These are phyloP conservation scores for Xestoiulus laeticollis DNA, from an alignment of 2,888 invertebrate species.

Conservation along the genomic window DNA sequence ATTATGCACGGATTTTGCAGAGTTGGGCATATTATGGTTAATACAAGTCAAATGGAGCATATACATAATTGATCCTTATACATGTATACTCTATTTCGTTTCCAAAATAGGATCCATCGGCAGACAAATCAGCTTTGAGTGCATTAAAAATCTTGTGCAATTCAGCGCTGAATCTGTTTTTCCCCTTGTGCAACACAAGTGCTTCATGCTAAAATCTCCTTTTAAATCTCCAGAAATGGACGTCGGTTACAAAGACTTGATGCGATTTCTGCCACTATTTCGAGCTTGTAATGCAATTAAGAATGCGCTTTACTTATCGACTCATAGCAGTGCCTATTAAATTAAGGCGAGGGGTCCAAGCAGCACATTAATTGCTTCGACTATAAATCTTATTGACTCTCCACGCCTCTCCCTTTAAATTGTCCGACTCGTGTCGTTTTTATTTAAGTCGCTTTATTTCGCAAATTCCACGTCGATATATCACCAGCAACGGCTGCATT, in stretches of 20 bases:
- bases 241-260: not conserved
- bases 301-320: not conserved
- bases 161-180: not conserved
- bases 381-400: constrained; percentile 32
- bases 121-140: no score
- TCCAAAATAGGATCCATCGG: no score
- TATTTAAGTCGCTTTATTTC: constrained; percentile 21
- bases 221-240: not conserved
- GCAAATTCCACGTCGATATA: constrained; percentile 5
- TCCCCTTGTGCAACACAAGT: not conserved
- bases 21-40: no score
- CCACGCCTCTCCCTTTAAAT: not conserved
- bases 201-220: not conserved
- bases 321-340: not conserved
- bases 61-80: no score
- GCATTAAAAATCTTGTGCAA: no score
- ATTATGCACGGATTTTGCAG: no score
- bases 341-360: not conserved
- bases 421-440: constrained; percentile 14
- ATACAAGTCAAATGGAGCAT: no score
- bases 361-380: not conserved
- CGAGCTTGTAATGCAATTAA: constrained; percentile 8
- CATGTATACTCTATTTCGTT: no score
- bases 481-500: not conserved
- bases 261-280: constrained; percentile 20